phyloP scores from a whole-genome alignment of 2,113 vertebrate genomes.

The Probosciger aterrimus region DNA sequence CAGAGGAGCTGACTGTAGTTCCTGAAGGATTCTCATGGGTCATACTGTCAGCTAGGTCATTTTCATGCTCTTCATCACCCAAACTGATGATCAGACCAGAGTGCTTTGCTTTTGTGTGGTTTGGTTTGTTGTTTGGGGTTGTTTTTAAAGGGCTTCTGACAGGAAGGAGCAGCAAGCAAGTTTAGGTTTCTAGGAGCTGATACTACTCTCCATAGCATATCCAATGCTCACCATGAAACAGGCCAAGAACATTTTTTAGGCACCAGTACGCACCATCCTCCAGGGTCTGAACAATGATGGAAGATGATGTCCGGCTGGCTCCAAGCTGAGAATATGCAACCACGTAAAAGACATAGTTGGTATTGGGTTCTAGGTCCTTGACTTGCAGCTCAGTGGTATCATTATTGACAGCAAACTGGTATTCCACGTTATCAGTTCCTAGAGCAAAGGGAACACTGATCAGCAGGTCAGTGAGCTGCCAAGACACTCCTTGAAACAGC shows the following conservation, averaged over 20 bases:
- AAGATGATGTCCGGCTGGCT: conserved; percentile 86
- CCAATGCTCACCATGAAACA: neutral
- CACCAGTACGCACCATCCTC: conserved; percentile 86
- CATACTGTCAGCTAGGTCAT: neutral
- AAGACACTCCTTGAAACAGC: neutral
- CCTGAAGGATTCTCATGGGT: neutral
- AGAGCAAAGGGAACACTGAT: conserved; percentile 41
- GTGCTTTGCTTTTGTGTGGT: neutral
- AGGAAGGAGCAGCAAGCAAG: neutral
- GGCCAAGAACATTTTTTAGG: neutral
- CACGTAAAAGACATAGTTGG: conserved; percentile 91
- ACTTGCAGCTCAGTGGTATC: conserved; percentile 93
- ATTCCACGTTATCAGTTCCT: conserved; percentile 88
- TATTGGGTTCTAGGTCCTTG: conserved; percentile 91
- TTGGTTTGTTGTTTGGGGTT: neutral
- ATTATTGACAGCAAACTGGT: conserved; percentile 97
- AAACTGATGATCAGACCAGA: neutral
- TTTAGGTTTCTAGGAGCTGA: neutral
- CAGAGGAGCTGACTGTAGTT: neutral
- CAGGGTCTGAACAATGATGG: conserved; percentile 84
- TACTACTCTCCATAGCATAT: neutral
- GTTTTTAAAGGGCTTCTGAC: neutral
- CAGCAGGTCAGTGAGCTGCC: conserved; percentile 21
- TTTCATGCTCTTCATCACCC: neutral
- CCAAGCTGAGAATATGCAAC: conserved; percentile 94